A percentile compares a stretch with the other conserved stretches of the same genome.
These are phyloP conservation scores for Pristionchus pacificus DNA, from an alignment of 1,140 invertebrate species.

Conservation along the genomic window DNA sequence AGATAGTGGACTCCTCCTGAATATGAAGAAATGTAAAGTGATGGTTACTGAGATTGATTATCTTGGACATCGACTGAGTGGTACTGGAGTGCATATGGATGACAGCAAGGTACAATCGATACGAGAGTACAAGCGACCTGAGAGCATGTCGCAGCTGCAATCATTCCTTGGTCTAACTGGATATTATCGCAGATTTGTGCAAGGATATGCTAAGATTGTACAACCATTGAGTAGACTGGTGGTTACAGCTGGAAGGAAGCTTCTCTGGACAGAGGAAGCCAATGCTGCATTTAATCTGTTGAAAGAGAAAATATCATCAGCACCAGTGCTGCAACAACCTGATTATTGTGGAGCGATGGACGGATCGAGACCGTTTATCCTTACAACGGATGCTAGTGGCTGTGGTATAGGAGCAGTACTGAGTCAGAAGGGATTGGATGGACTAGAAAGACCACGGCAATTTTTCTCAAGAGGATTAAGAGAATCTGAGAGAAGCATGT, in stretches of 20 bases:
- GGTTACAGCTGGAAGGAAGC: background rate
- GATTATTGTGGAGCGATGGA: conserved; percentile 2
- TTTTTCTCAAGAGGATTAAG: conserved; percentile 24
- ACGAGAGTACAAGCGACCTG: background rate
- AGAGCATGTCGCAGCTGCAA: conserved; percentile 3
- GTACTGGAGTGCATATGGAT: conserved; percentile 7
- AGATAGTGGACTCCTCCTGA: background rate
- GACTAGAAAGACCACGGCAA: conserved; percentile 22
- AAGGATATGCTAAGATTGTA: conserved; percentile 29
- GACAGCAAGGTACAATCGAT: conserved; percentile 8
- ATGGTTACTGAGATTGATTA: background rate
- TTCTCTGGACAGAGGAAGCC: conserved; percentile 18
- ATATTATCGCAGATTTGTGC: conserved; percentile 17
- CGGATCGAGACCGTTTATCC: conserved; percentile 23
- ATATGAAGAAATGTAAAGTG: conserved; percentile 16
- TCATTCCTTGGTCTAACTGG: conserved; percentile 13
- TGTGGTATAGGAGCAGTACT: conserved; percentile 30
- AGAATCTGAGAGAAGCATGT: too few relatives aligned
- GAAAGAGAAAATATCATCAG: conserved; percentile 14
- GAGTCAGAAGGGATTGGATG: conserved; percentile 22
- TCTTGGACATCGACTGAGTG: conserved; percentile 12
- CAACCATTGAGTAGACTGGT: conserved; percentile 27
- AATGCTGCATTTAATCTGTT: conserved; percentile 30
- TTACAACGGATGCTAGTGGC: conserved; percentile 34
- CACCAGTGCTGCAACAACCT: conserved; percentile 35